These are phyloP conservation scores for Cataglyphis cursor DNA, from an alignment of 2,888 invertebrate species.

Conservation along the genomic window DNA sequence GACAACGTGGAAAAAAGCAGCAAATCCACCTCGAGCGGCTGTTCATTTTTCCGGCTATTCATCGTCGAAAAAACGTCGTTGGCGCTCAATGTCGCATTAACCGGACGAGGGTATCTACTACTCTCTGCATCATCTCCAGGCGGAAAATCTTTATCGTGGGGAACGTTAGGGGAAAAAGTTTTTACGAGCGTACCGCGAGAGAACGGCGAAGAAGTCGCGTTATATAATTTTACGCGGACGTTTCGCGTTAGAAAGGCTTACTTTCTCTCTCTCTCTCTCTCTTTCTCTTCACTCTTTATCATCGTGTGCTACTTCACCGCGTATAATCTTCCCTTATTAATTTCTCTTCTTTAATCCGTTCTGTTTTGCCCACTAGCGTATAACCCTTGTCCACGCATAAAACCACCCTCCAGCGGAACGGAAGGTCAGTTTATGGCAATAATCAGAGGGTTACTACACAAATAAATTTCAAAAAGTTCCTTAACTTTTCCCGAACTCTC, in stretches of 20 bases:
- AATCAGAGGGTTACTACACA: slow-evolving; percentile 19
- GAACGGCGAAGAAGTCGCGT: slow-evolving; percentile 38
- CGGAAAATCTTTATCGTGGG: slow-evolving; percentile 41
- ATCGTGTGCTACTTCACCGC: slow-evolving; percentile 25
- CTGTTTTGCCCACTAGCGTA: not conserved
- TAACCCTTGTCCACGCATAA: slow-evolving; percentile 42
- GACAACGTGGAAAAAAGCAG: slow-evolving; percentile 27
- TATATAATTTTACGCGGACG: slow-evolving; percentile 51
- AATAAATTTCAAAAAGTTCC: slow-evolving; percentile 21
- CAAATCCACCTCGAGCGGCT: slow-evolving; percentile 46
- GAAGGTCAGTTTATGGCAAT: slow-evolving; percentile 46
- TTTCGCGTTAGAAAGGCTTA: slow-evolving; percentile 42
- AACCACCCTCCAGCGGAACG: slow-evolving; percentile 4
- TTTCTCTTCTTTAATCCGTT: slow-evolving; percentile 50
- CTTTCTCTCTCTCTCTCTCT: not conserved
- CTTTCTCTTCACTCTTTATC: slow-evolving; percentile 10
- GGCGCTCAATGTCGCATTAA: slow-evolving; percentile 54
- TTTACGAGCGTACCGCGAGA: slow-evolving; percentile 25
- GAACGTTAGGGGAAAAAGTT: slow-evolving; percentile 50
- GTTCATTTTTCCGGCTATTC: slow-evolving; percentile 51
- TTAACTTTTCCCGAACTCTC: slow-evolving; percentile 19
- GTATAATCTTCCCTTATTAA: slow-evolving; percentile 52
- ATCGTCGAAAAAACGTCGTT: slow-evolving; percentile 50
- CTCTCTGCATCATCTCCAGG: slow-evolving; percentile 41
- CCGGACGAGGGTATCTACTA: slow-evolving; percentile 35